Evolutionary conservation across 2,113 vertebrate species (phyloP), one percentile per base, ranked within the genome.

Genomic region (Ammodytes dubius): DNA sequence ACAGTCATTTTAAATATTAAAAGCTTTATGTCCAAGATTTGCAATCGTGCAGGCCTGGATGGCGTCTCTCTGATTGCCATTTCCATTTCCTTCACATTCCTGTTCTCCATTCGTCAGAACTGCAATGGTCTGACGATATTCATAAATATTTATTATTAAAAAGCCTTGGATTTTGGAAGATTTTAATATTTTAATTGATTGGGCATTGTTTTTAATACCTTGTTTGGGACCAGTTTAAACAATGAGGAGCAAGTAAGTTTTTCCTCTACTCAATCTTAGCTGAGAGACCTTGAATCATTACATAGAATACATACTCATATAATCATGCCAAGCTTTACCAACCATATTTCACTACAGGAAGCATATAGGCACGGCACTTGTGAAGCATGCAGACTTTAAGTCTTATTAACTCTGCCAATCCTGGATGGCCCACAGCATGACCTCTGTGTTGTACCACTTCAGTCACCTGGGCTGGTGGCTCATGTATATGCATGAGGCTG

Each of bases 401-500:
- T 84, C 77, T 80, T 64, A 84, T 83, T 74, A 81, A 56, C 64
- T 80, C 39, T 81, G 84, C 69, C 79, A 72, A 71, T 81, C 66
- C 79, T 57, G 57, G 78, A 57, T 82, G 83, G 74, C 59, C 74
- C 43, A 40, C 68, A 57, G 71, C 64, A 42, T 12, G 57, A 92
- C 88, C 91, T 82, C 73, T 68, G 71, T 76, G 84, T 82, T 82
- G 88, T 85, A 82, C 6, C 27, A 78, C 79, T 74, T 70, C 70
- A 75, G 80, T 90, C 89, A 90, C 89, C 85, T 72, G 89, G 86
- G 89, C 65, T 61, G 61, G 50, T 59, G 83, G 78, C 71, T 92
- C 81, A 92, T 93, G 85, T 65, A 83, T 90, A 94, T 95, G 91
- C 83, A 93, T 87, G 67, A 88, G 47, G 73, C 80, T 74, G 67